Percentiles rank a stretch among this genome's conserved stretches.
Evolutionary conservation across 2,888 invertebrate genomes (phyloP).

Genomic region (Spicauda simplicius): DNA sequence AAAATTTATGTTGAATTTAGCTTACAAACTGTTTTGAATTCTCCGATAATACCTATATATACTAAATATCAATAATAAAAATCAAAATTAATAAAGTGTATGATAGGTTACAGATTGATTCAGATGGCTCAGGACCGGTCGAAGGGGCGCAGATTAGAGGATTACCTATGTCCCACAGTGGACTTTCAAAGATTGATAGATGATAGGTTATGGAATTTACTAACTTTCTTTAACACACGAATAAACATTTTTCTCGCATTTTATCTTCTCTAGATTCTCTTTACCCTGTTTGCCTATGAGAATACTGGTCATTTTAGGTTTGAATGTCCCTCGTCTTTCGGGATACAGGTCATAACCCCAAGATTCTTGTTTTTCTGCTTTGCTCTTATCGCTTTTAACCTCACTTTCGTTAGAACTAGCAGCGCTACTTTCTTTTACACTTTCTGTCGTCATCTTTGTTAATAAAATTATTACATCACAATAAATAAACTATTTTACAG

Average conservation of each 20-base stretch:
- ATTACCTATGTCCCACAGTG: no score
- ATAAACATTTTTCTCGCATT: conserved; percentile 92
- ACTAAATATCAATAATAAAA: no score
- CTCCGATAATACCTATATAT: no score
- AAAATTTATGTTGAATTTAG: no score
- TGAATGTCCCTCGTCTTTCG: conserved; percentile 88
- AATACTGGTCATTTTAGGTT: conserved; percentile 81
- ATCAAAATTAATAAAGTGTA: no score
- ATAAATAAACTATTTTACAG: background rate
- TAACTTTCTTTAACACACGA: conserved; percentile 89
- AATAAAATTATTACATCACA: background rate
- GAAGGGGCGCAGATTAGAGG: no score
- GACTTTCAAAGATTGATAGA: no score
- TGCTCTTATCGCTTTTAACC: conserved; percentile 14
- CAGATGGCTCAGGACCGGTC: no score
- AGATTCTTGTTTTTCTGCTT: conserved; percentile 58
- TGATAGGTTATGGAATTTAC: conserved; percentile 45
- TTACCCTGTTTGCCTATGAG: conserved; percentile 88
- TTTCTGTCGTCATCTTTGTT: conserved; percentile 20
- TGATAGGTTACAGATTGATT: no score
- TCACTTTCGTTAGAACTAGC: background rate
- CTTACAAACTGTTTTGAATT: no score
- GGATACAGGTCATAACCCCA: conserved; percentile 95
- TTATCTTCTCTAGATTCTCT: conserved; percentile 88
- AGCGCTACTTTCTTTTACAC: background rate